These are phyloP conservation scores for Leucophenga montana DNA, from an alignment of 2,888 invertebrate species.

Conservation along the genomic window DNA sequence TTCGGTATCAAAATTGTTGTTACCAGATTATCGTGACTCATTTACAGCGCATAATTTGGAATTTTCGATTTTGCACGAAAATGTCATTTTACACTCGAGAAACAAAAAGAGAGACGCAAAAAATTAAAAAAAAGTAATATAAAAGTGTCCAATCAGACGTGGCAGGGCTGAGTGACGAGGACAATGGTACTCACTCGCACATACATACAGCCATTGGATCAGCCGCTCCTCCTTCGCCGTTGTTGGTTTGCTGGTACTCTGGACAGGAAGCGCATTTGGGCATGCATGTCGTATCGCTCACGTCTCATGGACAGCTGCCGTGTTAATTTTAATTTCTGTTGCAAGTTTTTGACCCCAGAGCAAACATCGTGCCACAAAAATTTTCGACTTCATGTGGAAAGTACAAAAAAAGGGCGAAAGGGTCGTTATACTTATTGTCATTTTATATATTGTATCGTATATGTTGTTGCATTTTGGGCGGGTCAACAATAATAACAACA, in stretches of 20 bases:
- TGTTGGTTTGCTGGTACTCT: neutral
- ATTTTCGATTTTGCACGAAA: slow-evolving; percentile 40
- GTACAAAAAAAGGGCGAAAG: neutral
- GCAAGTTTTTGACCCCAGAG: slow-evolving; percentile 27
- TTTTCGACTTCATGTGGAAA: slow-evolving; percentile 13
- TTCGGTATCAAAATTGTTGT: too few relatives aligned
- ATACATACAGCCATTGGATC: neutral
- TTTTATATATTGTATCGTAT: neutral
- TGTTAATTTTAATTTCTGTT: slow-evolving; percentile 8
- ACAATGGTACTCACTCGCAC: neutral
- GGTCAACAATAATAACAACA: neutral
- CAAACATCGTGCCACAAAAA: slow-evolving; percentile 21
- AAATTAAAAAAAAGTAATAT: neutral
- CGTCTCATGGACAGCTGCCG: slow-evolving; percentile 4
- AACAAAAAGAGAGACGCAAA: neutral
- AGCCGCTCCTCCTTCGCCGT: slow-evolving; percentile 4
- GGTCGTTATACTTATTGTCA: neutral
- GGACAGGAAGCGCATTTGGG: slow-evolving; percentile 4
- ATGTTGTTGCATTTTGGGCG: neutral
- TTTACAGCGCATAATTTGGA: slow-evolving; percentile 21
- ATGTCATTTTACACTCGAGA: slow-evolving; percentile 14
- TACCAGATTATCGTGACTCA: slow-evolving; percentile 43
- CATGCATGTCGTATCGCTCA: slow-evolving; percentile 7
- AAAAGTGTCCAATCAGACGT: neutral
- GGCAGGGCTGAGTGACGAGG: slow-evolving; percentile 1